Evolutionary conservation across 2,888 invertebrate genomes (phyloP).

Genomic region (Dioctria linearis): DNA sequence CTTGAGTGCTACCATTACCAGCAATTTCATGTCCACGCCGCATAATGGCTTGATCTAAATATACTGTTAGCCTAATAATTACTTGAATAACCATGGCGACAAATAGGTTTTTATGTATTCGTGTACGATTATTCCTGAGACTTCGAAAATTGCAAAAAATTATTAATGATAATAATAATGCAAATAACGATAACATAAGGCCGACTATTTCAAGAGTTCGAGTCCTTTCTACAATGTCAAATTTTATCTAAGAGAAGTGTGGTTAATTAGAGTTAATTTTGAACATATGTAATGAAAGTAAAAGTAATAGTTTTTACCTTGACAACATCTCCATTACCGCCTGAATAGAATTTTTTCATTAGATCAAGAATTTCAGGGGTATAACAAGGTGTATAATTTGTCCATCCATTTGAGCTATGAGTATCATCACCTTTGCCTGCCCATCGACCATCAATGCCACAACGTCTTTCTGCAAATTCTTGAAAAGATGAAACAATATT

Average conservation of each 20-base stretch:
- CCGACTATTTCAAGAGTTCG: conserved; percentile 88
- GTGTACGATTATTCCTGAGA: conserved; percentile 85
- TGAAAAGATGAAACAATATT: conserved; percentile 59
- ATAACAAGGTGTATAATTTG: conserved; percentile 87
- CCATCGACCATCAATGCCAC: conserved; percentile 81
- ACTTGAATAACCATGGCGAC: conserved; percentile 86
- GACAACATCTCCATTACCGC: conserved; percentile 72
- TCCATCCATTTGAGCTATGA: conserved; percentile 77
- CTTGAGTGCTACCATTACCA: conserved; percentile 67
- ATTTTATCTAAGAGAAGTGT: conserved; percentile 73
- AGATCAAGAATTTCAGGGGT: conserved; percentile 79
- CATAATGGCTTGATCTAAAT: conserved; percentile 80
- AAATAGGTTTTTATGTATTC: conserved; percentile 89
- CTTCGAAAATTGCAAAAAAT: conserved; percentile 88
- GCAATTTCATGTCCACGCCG: conserved; percentile 67
- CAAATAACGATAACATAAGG: conserved; percentile 82
- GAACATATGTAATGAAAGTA: neutral
- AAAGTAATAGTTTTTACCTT: conserved; percentile 67
- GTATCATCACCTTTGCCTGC: conserved; percentile 71
- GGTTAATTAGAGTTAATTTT: neutral
- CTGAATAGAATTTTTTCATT: conserved; percentile 74
- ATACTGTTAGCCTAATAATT: conserved; percentile 79
- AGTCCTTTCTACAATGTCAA: conserved; percentile 80
- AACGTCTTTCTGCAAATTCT: conserved; percentile 82
- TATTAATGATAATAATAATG: conserved; percentile 81